A percentile compares a stretch with the other conserved stretches of the same genome.
phyloP scores from a whole-genome alignment of 1,140 invertebrate genomes.

The Sminthurinus signatus region DNA sequence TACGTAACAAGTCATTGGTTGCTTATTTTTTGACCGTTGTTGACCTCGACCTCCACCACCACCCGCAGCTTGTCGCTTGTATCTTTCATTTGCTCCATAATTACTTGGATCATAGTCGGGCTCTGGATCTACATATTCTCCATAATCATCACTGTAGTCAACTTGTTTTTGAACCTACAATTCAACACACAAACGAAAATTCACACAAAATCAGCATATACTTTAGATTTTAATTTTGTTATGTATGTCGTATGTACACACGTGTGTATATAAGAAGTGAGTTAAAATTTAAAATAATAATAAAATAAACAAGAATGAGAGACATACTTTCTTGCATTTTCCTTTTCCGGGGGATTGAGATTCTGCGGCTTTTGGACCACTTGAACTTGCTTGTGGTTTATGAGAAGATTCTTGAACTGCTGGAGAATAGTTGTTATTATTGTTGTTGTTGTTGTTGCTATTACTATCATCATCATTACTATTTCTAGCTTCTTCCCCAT shows the following conservation, averaged over 20 bases:
- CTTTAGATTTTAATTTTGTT: too few species aligned
- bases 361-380: slow-evolving; percentile 14
- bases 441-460: too few species aligned
- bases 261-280: too few species aligned
- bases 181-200: background rate
- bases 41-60: slow-evolving; percentile 13
- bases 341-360: slow-evolving; percentile 15
- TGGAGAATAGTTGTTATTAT: background rate
- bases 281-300: too few species aligned
- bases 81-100: slow-evolving; percentile 21
- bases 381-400: slow-evolving; percentile 1
- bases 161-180: slow-evolving; percentile 36
- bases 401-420: slow-evolving; percentile 24
- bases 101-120: slow-evolving; percentile 33
- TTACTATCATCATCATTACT: too few species aligned
- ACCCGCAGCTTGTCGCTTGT: slow-evolving; percentile 35
- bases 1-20: slow-evolving; percentile 40
- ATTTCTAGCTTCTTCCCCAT: too few species aligned
- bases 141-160: slow-evolving; percentile 31
- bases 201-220: too few species aligned
- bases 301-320: background rate
- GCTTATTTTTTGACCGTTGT: slow-evolving; percentile 10
- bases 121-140: slow-evolving; percentile 23
- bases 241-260: background rate
- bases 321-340: slow-evolving; percentile 36